Percentiles rank a stretch among this genome's conserved stretches.
phyloP scores from a whole-genome alignment of 2,797 vertebrate species.

The Eremophila alpestris region DNA sequence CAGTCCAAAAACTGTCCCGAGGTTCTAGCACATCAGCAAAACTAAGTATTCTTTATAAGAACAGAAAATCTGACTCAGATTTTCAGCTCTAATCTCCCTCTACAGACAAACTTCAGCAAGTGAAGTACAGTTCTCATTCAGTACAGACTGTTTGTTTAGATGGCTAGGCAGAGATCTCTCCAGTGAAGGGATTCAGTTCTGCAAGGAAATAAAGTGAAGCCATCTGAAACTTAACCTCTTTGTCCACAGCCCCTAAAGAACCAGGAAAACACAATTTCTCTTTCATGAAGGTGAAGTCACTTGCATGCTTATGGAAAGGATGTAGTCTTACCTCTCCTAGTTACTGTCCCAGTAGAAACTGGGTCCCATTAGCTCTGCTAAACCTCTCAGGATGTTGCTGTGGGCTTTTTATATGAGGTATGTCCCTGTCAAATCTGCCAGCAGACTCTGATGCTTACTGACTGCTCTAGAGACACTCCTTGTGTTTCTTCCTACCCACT shows the following conservation, averaged over 20 bases:
- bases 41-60: not conserved
- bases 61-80: not conserved
- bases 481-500: not conserved
- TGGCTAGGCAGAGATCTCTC: not conserved
- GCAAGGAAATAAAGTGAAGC: not conserved
- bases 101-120: slow-evolving; percentile 35
- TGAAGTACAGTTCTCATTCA: not conserved
- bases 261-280: not conserved
- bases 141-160: not conserved
- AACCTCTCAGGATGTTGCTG: not conserved
- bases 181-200: not conserved
- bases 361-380: not conserved
- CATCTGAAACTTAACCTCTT: not conserved
- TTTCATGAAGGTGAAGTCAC: not conserved
- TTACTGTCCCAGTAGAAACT: not conserved
- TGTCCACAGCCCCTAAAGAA: not conserved
- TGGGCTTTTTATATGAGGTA: not conserved
- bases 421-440: not conserved
- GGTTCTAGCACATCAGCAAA: not conserved
- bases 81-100: slow-evolving; percentile 41
- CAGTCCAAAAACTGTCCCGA: not conserved
- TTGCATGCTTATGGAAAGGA: not conserved
- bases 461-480: not conserved
- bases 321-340: not conserved
- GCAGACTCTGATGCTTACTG: not conserved